Conservation (phyloP, 2,888 invertebrate species). For the Opisthograptis luteolata region DNA sequence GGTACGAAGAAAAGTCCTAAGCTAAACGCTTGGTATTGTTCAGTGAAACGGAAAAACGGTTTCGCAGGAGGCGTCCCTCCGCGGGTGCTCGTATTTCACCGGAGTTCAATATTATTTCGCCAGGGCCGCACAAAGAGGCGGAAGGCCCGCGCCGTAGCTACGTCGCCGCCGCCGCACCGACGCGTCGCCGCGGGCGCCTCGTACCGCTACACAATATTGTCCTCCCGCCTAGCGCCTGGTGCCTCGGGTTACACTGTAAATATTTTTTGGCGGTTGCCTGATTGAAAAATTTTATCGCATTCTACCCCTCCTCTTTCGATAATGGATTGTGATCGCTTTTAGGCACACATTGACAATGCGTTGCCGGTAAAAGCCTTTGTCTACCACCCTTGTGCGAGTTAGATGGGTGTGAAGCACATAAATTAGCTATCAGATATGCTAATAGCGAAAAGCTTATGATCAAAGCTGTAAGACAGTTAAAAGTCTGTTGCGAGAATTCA, state of each 20-base stretch:
- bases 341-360: slow-evolving; percentile 55
- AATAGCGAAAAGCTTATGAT: slow-evolving; percentile 10
- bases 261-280: slow-evolving; percentile 81
- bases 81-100: slow-evolving; percentile 80
- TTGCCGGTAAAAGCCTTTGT: slow-evolving; percentile 47
- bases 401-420: slow-evolving; percentile 5
- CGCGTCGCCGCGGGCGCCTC: slow-evolving; percentile 65
- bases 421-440: slow-evolving; percentile 11
- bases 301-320: slow-evolving; percentile 67
- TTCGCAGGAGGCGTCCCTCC: slow-evolving; percentile 72
- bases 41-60: slow-evolving; percentile 77
- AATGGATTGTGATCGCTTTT: slow-evolving; percentile 72
- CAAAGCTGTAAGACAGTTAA: no score
- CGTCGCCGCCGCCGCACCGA: slow-evolving; percentile 49
- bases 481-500: slow-evolving; percentile 20
- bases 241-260: slow-evolving; percentile 82
- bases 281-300: slow-evolving; percentile 82
- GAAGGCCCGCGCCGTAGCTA: slow-evolving; percentile 65
- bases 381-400: slow-evolving; percentile 32
- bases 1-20: slow-evolving; percentile 60
- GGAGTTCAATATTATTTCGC: slow-evolving; percentile 82
- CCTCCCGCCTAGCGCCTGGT: slow-evolving; percentile 61
- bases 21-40: slow-evolving; percentile 75
- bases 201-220: slow-evolving; percentile 80
- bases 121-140: slow-evolving; percentile 75